Conservation (phyloP, 2,888 invertebrate species). For the Nemoura dubitans region DNA sequence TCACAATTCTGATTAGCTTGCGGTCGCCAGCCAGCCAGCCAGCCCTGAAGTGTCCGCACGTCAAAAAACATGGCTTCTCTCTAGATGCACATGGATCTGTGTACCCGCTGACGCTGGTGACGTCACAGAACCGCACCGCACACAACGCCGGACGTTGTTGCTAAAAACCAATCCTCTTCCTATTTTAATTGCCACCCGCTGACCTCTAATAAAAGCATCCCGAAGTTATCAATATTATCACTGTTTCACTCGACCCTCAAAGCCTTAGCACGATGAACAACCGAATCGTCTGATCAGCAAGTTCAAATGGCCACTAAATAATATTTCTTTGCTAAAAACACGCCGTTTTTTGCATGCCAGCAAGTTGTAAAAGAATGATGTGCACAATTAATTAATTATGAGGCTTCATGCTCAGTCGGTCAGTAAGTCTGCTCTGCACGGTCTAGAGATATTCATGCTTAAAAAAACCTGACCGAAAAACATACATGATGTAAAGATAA, state of each 20-base stretch:
- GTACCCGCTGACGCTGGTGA: neutral
- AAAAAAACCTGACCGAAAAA: neutral
- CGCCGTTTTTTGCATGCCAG: neutral
- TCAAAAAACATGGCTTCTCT: too few species aligned
- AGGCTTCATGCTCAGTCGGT: constrained; percentile 7
- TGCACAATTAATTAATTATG: neutral
- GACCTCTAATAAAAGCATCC: neutral
- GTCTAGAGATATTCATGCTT: neutral
- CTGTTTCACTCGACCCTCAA: neutral
- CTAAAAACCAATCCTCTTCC: constrained; percentile 18
- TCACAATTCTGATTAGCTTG: neutral
- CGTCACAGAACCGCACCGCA: neutral
- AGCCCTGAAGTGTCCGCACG: neutral
- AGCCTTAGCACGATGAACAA: neutral
- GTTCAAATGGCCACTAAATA: neutral
- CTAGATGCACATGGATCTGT: neutral
- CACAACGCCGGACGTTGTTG: constrained; percentile 14
- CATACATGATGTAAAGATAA: neutral
- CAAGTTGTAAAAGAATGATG: neutral
- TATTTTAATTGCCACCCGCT: constrained; percentile 27
- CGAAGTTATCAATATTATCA: constrained; percentile 5
- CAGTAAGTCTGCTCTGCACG: neutral
- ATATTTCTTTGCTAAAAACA: neutral
- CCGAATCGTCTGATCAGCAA: constrained; percentile 18
- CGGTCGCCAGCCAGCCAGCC: neutral